Evolutionary conservation across 1,140 invertebrate species (phyloP).

Genomic region (Leptopilina clavipes): DNA sequence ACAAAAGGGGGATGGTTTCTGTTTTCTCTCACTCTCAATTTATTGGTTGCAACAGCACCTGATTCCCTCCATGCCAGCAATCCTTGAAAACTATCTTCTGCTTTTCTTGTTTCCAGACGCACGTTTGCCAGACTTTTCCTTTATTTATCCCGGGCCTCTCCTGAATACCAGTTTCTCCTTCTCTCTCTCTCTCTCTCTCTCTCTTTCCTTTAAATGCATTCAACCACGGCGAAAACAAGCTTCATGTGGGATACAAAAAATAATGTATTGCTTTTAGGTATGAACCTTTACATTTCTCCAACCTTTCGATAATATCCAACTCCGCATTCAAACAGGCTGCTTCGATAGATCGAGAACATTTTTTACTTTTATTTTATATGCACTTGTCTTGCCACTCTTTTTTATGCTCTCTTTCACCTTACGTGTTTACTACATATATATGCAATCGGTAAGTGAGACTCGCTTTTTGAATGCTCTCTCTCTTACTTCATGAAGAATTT

Average conservation of each 20-base stretch:
- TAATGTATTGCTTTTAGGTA: constrained; percentile 23
- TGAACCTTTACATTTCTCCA: constrained; percentile 8
- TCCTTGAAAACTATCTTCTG: constrained; percentile 56
- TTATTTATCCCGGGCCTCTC: constrained; percentile 60
- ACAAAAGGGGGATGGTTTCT: constrained; percentile 52
- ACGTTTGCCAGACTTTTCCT: constrained; percentile 59
- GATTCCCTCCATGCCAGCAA: constrained; percentile 59
- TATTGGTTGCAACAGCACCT: constrained; percentile 70
- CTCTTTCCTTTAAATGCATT: constrained; percentile 45
- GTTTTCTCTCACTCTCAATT: constrained; percentile 63
- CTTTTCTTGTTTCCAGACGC: constrained; percentile 48
- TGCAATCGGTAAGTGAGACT: constrained; percentile 3
- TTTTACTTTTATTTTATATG: constrained; percentile 27
- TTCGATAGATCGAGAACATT: constrained; percentile 20
- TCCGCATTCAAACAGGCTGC: not conserved
- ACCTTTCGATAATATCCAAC: constrained; percentile 27
- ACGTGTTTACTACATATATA: not conserved
- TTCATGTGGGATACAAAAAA: constrained; percentile 17
- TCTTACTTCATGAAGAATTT: constrained; percentile 59
- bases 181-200: no score
- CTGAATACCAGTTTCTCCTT: constrained; percentile 47
- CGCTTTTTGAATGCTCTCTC: constrained; percentile 21
- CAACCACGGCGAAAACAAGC: constrained; percentile 26
- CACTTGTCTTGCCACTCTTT: not conserved
- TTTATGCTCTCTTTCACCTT: not conserved